phyloP scores from a whole-genome alignment of 1,140 invertebrate genomes.

The Mamestra configurata region DNA sequence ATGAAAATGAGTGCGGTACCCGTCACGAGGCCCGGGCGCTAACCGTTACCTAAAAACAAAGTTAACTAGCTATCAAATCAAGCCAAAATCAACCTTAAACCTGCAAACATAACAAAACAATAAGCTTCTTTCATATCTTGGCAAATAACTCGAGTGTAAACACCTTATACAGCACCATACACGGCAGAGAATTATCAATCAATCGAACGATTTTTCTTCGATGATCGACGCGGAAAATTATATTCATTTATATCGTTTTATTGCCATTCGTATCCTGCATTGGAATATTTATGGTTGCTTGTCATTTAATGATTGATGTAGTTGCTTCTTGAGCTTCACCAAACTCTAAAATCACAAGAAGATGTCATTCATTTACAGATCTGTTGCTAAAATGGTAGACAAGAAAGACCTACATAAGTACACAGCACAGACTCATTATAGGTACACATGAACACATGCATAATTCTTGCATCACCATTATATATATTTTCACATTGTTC shows the following conservation, averaged over 20 bases:
- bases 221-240: conserved; percentile 43
- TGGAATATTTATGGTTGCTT: not conserved
- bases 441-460: too few species aligned
- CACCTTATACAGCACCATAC: conserved; percentile 52
- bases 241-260: conserved; percentile 29
- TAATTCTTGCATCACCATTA: not conserved
- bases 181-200: conserved; percentile 56
- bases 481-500: not conserved
- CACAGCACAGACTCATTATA: too few species aligned
- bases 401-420: too few species aligned
- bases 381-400: too few species aligned
- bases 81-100: conserved; percentile 55
- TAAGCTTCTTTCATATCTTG: conserved; percentile 2
- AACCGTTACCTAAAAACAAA: conserved; percentile 62
- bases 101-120: conserved; percentile 23
- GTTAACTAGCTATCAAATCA: conserved; percentile 44
- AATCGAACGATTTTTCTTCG: conserved; percentile 52
- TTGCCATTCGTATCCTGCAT: conserved; percentile 11
- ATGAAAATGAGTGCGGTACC: conserved; percentile 63
- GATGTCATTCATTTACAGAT: too few species aligned
- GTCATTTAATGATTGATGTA: conserved; percentile 3
- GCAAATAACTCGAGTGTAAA: conserved; percentile 52
- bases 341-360: not conserved
- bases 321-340: not conserved
- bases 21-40: conserved; percentile 57